A percentile compares a stretch with the other conserved stretches of the same genome.
Conservation (phyloP, 1,140 invertebrate genomes). For the Zaprionus taronus region DNA sequence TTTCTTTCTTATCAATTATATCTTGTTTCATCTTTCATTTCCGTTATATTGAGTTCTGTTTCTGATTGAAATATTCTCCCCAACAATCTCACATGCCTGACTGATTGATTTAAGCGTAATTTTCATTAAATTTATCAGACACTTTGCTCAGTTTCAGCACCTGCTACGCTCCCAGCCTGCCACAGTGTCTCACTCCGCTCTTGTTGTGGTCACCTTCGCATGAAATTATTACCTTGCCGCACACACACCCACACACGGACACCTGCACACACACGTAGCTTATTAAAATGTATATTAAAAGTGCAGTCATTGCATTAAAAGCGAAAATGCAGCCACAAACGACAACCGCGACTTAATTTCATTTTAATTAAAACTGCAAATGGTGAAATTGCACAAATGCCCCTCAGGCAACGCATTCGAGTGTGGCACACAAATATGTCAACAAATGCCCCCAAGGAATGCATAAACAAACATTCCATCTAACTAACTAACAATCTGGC, state of each 20-base stretch:
- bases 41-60: background rate
- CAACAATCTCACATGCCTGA: background rate
- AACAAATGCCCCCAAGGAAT: slow-evolving; percentile 15
- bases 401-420: background rate
- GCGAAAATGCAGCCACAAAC: slow-evolving; percentile 40
- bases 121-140: slow-evolving; percentile 3
- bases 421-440: slow-evolving; percentile 26
- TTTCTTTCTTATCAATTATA: background rate
- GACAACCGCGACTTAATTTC: slow-evolving; percentile 66
- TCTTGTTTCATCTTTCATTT: background rate
- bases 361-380: slow-evolving; percentile 78
- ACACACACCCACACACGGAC: background rate
- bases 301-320: slow-evolving; percentile 51
- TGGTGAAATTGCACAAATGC: slow-evolving; percentile 43
- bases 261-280: slow-evolving; percentile 28
- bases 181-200: background rate
- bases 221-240: slow-evolving; percentile 29
- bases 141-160: background rate
- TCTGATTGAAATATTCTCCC: background rate
- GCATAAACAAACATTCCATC: background rate
- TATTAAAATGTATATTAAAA: slow-evolving; percentile 60
- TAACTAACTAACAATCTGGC: background rate
- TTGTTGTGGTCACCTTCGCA: background rate
- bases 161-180: background rate
- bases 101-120: slow-evolving; percentile 5